Evolutionary conservation across 2,888 invertebrate genomes (phyloP), one percentile per base, ranked within the genome.

Genomic region (Merodon equestris): DNA sequence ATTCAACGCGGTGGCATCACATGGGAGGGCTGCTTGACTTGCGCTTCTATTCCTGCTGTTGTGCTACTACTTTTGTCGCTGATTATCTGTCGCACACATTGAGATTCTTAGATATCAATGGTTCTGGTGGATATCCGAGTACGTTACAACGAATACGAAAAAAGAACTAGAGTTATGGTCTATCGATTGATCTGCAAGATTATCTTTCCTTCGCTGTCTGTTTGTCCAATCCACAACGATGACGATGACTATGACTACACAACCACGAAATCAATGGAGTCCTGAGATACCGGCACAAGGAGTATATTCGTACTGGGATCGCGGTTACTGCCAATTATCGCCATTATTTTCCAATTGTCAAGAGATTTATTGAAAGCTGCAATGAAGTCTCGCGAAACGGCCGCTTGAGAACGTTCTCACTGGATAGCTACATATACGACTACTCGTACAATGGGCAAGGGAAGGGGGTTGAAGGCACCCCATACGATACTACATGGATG

Each of bases 271-370:
- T n/a, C n/a, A n/a, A 27, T 27, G 27, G 7, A 27, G 27, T 7
- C 7, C 27, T 27, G 27, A 7, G 7, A 27, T 7, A 27, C 27
- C 27, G 27, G 40, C 3, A 9, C 40, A 40, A 40, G 58, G 70
- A 60, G 57, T 64, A 17, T 14, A 18, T 45, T 19, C 38, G 9
- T 14, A 12, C 42, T 44, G 1, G 12, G 40, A 40, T 40, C n/a
- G 3, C 9, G n/a, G 57, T 19, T 64, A 53, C 63, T 75, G 81
- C 75, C 81, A 81, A 81, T 81, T 81, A 81, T 71, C 81, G 75
- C 81, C 81, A 81, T 75, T 81, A 75, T 74, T 81, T 71, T 81
- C 58, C 81, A 75, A 75, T 81, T 81, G 81, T 81, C 79, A 56
- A 64, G 48, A 74, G 79, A 79, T 79, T 79, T 79, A 79, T 79